Evolutionary conservation across 2,113 vertebrate genomes (phyloP), one percentile per base, ranked within the genome.

Genomic region (Callorhinus ursinus): DNA sequence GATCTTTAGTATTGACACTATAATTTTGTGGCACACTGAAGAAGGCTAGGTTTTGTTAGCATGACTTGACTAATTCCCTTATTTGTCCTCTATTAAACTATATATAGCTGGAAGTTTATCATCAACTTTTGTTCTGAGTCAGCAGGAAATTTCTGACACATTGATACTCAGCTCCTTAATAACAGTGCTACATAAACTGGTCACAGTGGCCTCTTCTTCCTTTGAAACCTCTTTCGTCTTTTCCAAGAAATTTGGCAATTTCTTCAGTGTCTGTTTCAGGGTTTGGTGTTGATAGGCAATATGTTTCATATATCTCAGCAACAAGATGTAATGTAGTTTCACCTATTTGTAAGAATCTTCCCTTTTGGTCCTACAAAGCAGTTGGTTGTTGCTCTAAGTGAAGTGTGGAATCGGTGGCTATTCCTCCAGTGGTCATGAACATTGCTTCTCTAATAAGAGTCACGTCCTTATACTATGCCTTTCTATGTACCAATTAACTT

Each of bases 111-210:
- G 65, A 92, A 63, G 28, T 79, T 92, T 81, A 94, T 67, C 46
- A 51, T 71, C 61, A 57, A 46, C 42, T 77, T 93, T 39, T 80
- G 55, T 79, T 94, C 65, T 69, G 0, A 89, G 51, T 86, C 59
- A 89, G 74, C 65, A 86, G 72, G 36, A 82, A 92, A 89, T 96
- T 92, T 96, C 76, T 94, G 72, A 86, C 80, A 72, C 5, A 26
- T 65, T 92, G 61, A 67, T 85, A 51, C 55, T 49, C 49, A 61
- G 74, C 33, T 97, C 39, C 49, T 74, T 88, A 79, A 61, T 2
- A 3, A 57, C 31, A 87, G 15, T 22, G 24, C 80, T 4, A 31
- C 65, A 76, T 65, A 55, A 91, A 63, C 49, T 92, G 72, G 63
- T 86, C 55, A 76, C 5, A 14, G 57, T 72, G 57, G 42, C 67